Percentiles rank a stretch among this genome's conserved stretches.
Evolutionary conservation across 2,113 vertebrate genomes (phyloP).

Genomic region (Nothoprocta perdicaria): DNA sequence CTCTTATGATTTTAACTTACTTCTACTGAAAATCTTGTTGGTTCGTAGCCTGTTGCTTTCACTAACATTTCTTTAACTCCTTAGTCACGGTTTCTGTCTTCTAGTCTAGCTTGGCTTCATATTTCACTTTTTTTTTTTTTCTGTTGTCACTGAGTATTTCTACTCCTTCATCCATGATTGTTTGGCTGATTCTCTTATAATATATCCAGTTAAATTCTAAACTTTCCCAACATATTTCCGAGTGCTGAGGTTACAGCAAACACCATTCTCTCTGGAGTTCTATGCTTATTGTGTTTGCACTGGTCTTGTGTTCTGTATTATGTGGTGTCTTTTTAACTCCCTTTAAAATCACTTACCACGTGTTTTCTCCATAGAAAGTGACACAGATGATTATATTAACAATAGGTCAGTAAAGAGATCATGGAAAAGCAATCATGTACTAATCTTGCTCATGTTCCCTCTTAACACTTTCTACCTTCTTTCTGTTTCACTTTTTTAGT

Average conservation of each 20-base stretch:
- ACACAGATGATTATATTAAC: background rate
- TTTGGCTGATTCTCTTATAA: background rate
- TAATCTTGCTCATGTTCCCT: accelerated
- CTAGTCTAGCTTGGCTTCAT: background rate
- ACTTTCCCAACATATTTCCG: background rate
- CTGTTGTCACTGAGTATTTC: accelerated
- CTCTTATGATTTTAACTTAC: slow-evolving; percentile 15
- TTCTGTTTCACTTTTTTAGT: background rate
- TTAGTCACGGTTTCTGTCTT: background rate
- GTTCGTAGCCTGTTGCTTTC: background rate
- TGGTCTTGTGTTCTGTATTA: background rate
- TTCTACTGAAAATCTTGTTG: background rate
- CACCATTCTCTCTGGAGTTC: background rate
- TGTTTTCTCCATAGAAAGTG: background rate
- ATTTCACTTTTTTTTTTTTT: background rate
- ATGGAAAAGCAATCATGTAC: background rate
- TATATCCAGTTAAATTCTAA: background rate
- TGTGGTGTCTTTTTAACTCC: background rate
- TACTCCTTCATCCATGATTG: background rate
- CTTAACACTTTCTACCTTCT: background rate
- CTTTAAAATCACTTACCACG: background rate
- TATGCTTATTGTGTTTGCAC: background rate
- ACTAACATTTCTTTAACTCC: background rate
- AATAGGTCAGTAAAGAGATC: accelerated
- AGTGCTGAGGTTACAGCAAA: background rate